Conservation (phyloP, 2,797 vertebrate species). For the Scleropages formosus region DNA sequence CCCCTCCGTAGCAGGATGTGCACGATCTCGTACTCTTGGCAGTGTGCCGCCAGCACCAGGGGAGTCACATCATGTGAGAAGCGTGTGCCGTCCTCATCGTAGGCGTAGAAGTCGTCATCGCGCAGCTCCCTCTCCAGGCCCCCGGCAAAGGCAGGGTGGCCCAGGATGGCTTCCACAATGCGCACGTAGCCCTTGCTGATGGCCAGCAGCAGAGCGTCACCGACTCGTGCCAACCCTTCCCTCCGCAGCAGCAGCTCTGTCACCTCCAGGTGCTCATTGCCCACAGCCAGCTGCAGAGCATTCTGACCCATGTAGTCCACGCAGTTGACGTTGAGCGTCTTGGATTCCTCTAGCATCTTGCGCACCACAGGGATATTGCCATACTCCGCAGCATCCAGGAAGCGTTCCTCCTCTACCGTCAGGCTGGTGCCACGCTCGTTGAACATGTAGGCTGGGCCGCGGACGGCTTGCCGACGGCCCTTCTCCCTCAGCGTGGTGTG, state of each 20-base stretch:
- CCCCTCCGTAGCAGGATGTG: slow-evolving; percentile 91
- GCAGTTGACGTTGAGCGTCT: slow-evolving; percentile 92
- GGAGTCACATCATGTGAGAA: slow-evolving; percentile 94
- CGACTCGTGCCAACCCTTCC: slow-evolving; percentile 86
- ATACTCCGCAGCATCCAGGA: slow-evolving; percentile 90
- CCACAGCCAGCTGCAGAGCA: slow-evolving; percentile 87
- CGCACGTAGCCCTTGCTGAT: slow-evolving; percentile 95
- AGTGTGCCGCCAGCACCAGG: slow-evolving; percentile 89
- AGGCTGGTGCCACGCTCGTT: slow-evolving; percentile 90
- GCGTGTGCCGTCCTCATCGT: slow-evolving; percentile 90
- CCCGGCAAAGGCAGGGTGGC: slow-evolving; percentile 83
- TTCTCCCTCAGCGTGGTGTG: slow-evolving; percentile 93
- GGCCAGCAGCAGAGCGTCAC: slow-evolving; percentile 86
- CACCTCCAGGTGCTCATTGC: slow-evolving; percentile 92
- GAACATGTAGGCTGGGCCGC: slow-evolving; percentile 97
- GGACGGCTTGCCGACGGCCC: slow-evolving; percentile 89
- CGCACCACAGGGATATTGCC: slow-evolving; percentile 95
- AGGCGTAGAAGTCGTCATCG: slow-evolving; percentile 93
- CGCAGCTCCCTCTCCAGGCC: slow-evolving; percentile 89
- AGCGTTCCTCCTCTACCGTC: slow-evolving; percentile 88
- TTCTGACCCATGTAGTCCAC: slow-evolving; percentile 99
- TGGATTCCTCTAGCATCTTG: slow-evolving; percentile 95
- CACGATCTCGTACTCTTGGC: slow-evolving; percentile 95
- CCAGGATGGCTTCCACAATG: slow-evolving; percentile 92
- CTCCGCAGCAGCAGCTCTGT: slow-evolving; percentile 92